These are phyloP conservation scores for Turdus rufiventris DNA, from an alignment of 2,113 vertebrate genomes.

Conservation along the genomic window DNA sequence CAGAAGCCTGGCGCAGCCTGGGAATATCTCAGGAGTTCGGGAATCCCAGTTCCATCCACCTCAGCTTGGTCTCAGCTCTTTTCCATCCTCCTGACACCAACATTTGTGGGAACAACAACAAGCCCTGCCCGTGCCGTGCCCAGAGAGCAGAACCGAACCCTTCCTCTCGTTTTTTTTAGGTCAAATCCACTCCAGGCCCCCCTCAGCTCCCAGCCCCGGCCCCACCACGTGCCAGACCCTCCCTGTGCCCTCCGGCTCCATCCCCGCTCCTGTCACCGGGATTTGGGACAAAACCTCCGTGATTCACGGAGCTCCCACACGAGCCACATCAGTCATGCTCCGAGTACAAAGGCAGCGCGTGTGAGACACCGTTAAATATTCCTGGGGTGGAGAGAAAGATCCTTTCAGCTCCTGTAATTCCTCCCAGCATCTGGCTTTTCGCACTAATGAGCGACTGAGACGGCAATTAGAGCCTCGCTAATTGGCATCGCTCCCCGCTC, in stretches of 20 bases:
- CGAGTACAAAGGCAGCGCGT: not conserved
- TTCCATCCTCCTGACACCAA: rapidly evolving
- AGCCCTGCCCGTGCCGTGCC: rapidly evolving
- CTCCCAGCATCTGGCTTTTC: constrained; percentile 33
- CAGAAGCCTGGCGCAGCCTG: too few species aligned
- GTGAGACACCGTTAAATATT: not conserved
- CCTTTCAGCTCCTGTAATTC: constrained; percentile 17
- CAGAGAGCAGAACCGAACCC: rapidly evolving
- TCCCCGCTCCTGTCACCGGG: not conserved
- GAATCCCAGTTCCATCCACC: rapidly evolving
- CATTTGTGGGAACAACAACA: rapidly evolving
- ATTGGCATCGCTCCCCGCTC: not conserved
- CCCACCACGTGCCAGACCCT: not conserved
- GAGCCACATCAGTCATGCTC: not conserved
- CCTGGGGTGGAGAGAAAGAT: not conserved
- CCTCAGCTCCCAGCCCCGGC: not conserved
- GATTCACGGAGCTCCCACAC: constrained; percentile 16
- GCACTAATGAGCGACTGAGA: not conserved
- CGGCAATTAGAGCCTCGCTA: constrained; percentile 37
- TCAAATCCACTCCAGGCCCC: not conserved
- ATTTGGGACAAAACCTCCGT: not conserved
- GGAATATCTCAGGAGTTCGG: too few species aligned
- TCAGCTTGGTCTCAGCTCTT: not conserved
- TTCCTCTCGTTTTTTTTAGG: not conserved
- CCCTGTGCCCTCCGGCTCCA: not conserved